Evolutionary conservation across 2,113 vertebrate species (phyloP).

Genomic region (Chelonoidis abingdonii): DNA sequence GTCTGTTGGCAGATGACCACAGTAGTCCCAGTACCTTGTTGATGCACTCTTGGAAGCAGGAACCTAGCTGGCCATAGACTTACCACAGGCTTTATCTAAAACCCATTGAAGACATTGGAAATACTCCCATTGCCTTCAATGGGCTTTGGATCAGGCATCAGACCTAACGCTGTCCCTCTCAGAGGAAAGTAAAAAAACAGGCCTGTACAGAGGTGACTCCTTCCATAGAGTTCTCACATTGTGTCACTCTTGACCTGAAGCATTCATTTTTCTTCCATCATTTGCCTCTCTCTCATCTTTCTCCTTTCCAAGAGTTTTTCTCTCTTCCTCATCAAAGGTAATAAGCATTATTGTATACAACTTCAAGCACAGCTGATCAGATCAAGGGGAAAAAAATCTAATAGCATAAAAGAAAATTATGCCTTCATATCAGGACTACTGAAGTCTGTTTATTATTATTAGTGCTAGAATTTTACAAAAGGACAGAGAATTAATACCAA

Average conservation of each 20-base stretch:
- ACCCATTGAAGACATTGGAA: conserved; percentile 58
- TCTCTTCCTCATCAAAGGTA: conserved; percentile 31
- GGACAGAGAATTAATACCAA: conserved; percentile 20
- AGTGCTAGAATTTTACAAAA: not conserved
- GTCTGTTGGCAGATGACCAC: conserved; percentile 1
- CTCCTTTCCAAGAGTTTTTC: not conserved
- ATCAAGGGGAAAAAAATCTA: not conserved
- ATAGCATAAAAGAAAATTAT: not conserved
- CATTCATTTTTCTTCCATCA: not conserved
- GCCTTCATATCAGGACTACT: not conserved
- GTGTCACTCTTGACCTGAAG: not conserved
- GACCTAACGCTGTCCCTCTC: conserved; percentile 19
- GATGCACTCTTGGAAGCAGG: conserved; percentile 32
- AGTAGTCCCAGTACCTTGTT: not conserved
- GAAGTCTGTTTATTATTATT: conserved; percentile 29
- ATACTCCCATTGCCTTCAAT: conserved; percentile 55
- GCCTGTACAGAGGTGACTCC: conserved; percentile 7
- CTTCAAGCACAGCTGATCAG: not conserved
- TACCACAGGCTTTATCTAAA: not conserved
- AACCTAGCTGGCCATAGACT: conserved; percentile 53
- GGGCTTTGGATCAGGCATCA: not conserved
- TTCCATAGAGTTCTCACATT: not conserved
- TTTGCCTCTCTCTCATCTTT: not conserved
- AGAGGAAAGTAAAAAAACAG: not conserved
- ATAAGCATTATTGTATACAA: conserved; percentile 26